Evolutionary conservation across 37 sponge, comb jelly and placozoan genomes (phyloP), one percentile per base, ranked within the genome.

Genomic region (Chondrilla cf. caribensis): DNA sequence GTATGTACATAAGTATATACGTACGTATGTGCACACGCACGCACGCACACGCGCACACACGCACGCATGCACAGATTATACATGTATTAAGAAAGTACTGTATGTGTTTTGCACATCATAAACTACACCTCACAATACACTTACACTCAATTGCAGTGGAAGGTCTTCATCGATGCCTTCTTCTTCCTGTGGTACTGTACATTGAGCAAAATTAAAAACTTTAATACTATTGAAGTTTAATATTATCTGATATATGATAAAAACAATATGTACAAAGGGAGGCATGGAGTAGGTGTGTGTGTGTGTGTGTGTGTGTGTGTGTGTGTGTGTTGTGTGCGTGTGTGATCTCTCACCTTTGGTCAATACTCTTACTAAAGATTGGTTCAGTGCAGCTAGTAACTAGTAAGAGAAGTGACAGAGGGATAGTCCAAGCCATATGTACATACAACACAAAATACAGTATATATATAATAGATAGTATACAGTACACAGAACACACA

Each of bases 151-250:
- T 25, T 85, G 91, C 58, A 87, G 28, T 7, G 86, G 87, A 18
- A 94, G 66, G 4, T 94, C 94, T 39, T 86, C 89, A 58, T 86
- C 95, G 2, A 81, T 54, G 39, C 24, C 78, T 32, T 83, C 86
- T n/a, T 76, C 90, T 31, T 86, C 94, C 33, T 81, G 54, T 25
- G 28, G 54, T 1, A 22, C 54, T 78, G 24, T 38, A 17, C 38
- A 57, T 5, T 82, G 70, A 19, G 70, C 83, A 67, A 70, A 44
- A 31, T 4, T 6, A 51, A 82, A 54, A 21, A 43, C 70, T 54
- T 66, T 54, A 17, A 54, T 17, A 54, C 57, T 18, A n/a, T n/a
- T n/a, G n/a, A n/a, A n/a, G n/a, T n/a, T n/a, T n/a, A n/a, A n/a
- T n/a, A n/a, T n/a, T n/a, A n/a, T n/a, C n/a, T n/a, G n/a, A n/a